Evolutionary conservation across 2,797 vertebrate species (phyloP), one percentile per base, ranked within the genome.

Genomic region (Mionectes olivaceus): DNA sequence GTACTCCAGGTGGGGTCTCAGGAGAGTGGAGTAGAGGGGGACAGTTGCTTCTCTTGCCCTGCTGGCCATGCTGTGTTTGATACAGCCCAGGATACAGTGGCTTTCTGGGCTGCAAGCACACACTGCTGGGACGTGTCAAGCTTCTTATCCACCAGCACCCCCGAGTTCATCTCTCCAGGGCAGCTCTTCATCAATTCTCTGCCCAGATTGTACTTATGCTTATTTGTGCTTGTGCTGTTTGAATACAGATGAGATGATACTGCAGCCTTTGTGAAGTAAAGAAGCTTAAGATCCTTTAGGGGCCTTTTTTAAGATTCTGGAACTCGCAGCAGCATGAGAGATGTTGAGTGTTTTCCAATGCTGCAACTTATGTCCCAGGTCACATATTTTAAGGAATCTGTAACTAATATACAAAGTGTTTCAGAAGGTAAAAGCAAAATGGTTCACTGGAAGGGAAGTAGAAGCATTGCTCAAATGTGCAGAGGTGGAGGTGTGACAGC

Each of bases 151-250:
- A 41, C 10, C 39, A 60, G 2, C 21, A 11, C 10, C 61, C 11
- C 7, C 12, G 13, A 28, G 19, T 35, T 55, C n/a, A 28, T 67
- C 19, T 52, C 7, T 27, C 30, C 25, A 11, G 55, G 33, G 12
- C 69, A 49, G 5, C 35, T 68, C 33, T 82, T 0, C 0, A 11
- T 47, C 32, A 6, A 2, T 5, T 49, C 63, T 61, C 70, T 82
- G 55, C 27, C 32, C 27, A 35, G 10, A 8, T 19, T 49, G 10
- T 41, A 5, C 6, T 16, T 71, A 14, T 79, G 30, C 49, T 63
- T 43, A 19, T 44, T n/a, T 79, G 23, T 37, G 4, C 13, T 13
- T 33, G 8, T 59, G 41, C 17, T 67, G 0, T 16, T 60, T 30
- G 37, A 78, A 19, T 81, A 43, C 21, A 87, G 11, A 10, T 43